Conservation (phyloP, 1,140 invertebrate species). For the Sesamia nonagrioides region DNA sequence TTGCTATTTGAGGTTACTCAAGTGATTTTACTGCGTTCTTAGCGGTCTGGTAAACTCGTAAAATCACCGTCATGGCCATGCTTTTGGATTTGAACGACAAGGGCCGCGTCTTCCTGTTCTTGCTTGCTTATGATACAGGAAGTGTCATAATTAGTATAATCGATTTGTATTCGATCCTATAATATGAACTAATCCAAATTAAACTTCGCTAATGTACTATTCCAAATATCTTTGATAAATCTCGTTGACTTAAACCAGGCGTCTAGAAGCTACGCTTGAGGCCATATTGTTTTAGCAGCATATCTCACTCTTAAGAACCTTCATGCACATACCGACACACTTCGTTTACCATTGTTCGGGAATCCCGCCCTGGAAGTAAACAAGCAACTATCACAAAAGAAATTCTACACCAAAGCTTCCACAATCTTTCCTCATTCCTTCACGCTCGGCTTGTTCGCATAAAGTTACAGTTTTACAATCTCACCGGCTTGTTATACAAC, state of each 20-base stretch:
- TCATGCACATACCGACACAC: slow-evolving; percentile 9
- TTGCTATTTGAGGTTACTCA: not conserved
- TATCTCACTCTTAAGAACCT: not conserved
- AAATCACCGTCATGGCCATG: slow-evolving; percentile 9
- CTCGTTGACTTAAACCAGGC: too few relatives aligned
- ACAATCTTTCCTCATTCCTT: slow-evolving; percentile 43
- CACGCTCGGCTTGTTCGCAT: slow-evolving; percentile 38
- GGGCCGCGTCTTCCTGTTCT: not conserved
- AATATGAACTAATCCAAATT: too few relatives aligned
- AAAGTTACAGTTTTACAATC: slow-evolving; percentile 45
- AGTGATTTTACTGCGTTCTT: slow-evolving; percentile 8
- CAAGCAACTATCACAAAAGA: slow-evolving; percentile 33
- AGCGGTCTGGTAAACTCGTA: not conserved
- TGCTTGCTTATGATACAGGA: not conserved
- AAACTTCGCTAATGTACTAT: not conserved
- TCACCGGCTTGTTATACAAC: slow-evolving; percentile 42
- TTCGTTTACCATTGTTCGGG: slow-evolving; percentile 1
- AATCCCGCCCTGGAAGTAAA: slow-evolving; percentile 30
- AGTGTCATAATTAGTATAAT: too few relatives aligned
- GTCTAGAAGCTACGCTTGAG: not conserved
- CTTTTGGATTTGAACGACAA: not conserved
- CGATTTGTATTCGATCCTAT: too few relatives aligned
- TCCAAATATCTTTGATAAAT: not conserved
- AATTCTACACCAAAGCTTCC: slow-evolving; percentile 21
- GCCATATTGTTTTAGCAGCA: not conserved